A percentile compares a stretch with the other conserved stretches of the same genome.
Conservation (phyloP, 2,113 vertebrate species). For the Zootoca vivipara region DNA sequence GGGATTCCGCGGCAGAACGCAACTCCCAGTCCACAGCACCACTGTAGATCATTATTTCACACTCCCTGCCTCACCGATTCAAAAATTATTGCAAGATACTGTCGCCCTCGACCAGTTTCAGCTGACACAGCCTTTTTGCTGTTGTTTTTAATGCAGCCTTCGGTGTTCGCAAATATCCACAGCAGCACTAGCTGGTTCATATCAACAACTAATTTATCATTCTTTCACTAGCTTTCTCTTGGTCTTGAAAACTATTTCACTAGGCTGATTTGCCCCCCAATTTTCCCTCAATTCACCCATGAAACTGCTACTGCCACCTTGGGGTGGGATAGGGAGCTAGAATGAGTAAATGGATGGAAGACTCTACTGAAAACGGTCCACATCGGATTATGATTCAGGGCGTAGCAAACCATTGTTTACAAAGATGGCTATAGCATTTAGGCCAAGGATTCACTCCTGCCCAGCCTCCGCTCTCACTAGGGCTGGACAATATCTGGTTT, state of each 20-base stretch:
- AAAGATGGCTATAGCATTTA: no score
- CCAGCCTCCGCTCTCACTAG: no score
- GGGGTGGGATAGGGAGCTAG: not conserved
- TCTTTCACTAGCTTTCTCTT: constrained; percentile 35
- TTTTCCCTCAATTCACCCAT: not conserved
- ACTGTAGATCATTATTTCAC: not conserved
- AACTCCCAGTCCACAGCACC: not conserved
- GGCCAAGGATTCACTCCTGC: no score
- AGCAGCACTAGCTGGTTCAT: constrained; percentile 23
- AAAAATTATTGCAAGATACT: not conserved
- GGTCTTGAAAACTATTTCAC: constrained; percentile 26
- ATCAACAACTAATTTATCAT: not conserved
- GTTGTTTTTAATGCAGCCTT: not conserved
- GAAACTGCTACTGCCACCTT: not conserved
- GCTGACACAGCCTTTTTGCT: not conserved
- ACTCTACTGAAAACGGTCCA: no score
- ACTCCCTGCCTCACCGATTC: constrained; percentile 18
- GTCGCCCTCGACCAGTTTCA: constrained; percentile 6
- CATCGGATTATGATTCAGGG: no score
- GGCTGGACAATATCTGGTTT: no score
- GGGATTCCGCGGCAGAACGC: not conserved
- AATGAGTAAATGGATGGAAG: not conserved
- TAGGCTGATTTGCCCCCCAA: not conserved
- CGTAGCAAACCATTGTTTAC: no score
- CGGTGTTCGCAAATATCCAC: not conserved